phyloP scores from a whole-genome alignment of 2,113 vertebrate species.

The Pseudopodoces humilis region DNA sequence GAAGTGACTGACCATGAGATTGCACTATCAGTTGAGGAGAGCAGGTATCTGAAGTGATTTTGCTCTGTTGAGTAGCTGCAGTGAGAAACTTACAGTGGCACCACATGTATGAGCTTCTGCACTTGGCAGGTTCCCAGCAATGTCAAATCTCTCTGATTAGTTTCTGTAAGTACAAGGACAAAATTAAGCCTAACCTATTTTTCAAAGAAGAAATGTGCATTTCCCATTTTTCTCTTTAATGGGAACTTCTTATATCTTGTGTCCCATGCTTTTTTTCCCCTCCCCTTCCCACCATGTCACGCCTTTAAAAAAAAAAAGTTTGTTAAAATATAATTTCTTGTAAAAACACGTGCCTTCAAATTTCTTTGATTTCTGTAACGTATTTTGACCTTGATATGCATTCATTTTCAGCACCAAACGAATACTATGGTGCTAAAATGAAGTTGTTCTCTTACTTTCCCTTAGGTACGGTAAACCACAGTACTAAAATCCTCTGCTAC shows the following conservation, averaged over 20 bases:
- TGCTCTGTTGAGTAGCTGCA: constrained; percentile 9
- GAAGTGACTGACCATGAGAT: background rate
- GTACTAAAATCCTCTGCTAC: background rate
- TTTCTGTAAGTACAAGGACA: constrained; percentile 71
- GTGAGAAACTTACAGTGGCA: constrained; percentile 20
- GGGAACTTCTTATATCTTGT: background rate
- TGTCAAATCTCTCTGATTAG: constrained; percentile 63
- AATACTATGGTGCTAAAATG: background rate
- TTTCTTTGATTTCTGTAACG: background rate
- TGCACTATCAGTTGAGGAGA: background rate
- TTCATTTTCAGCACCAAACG: background rate
- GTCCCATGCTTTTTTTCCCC: background rate
- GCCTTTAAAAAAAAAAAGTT: background rate
- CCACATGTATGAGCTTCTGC: background rate
- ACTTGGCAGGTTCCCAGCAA: constrained; percentile 57
- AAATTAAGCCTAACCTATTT: constrained; percentile 62
- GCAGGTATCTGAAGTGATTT: constrained; percentile 34
- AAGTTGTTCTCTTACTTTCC: background rate
- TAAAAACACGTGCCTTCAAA: background rate
- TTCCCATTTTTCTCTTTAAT: constrained; percentile 35
- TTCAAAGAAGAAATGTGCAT: constrained; percentile 33
- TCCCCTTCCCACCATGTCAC: background rate
- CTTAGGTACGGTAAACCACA: background rate
- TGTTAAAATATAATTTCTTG: background rate
- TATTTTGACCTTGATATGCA: background rate